Conservation (phyloP, 2,797 vertebrate species). For the Myotis myotis region DNA sequence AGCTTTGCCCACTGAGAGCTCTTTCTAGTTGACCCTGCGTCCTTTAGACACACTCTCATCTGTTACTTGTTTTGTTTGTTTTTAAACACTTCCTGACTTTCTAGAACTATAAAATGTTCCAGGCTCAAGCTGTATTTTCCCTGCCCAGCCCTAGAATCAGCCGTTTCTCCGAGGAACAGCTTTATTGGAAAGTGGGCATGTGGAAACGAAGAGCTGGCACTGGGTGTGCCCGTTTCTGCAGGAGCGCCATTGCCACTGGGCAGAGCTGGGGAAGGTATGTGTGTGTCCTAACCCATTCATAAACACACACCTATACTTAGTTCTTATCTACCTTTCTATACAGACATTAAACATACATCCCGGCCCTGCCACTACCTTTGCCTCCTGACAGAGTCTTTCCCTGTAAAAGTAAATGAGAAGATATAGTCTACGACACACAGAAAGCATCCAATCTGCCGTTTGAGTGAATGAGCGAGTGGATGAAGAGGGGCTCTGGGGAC, state of each 20-base stretch:
- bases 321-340: neutral
- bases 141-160: neutral
- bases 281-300: neutral
- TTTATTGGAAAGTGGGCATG: neutral
- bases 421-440: neutral
- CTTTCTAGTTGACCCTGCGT: neutral
- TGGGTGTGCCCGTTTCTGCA: neutral
- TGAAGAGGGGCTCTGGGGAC: neutral
- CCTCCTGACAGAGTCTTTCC: neutral
- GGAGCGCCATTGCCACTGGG: neutral
- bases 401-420: neutral
- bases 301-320: neutral
- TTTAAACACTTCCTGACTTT: neutral
- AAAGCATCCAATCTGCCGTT: fast-evolving
- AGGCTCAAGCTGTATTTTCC: neutral
- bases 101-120: neutral
- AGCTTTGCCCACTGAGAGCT: neutral
- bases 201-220: neutral
- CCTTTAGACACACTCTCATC: neutral
- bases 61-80: neutral
- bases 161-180: neutral
- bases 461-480: too few species aligned
- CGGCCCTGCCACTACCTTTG: neutral
- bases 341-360: neutral
- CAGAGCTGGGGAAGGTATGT: neutral